Evolutionary conservation across 2,113 vertebrate species (phyloP), one percentile per base, ranked within the genome.

Genomic region (Telmatochromis bifrenatus): DNA sequence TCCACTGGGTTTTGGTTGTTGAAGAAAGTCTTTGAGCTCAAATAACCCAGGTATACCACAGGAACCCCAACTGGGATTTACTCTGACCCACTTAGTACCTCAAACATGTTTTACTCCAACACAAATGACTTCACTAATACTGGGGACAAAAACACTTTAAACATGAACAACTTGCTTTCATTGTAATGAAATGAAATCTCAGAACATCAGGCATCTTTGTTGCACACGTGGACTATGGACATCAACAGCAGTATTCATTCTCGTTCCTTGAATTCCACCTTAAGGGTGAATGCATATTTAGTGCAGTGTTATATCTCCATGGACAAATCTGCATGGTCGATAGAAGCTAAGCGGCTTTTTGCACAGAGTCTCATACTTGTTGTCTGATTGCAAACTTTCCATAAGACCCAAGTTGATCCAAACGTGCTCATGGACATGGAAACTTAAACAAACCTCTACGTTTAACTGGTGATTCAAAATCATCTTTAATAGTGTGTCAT

Each of bases 11-110:
- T 84, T 91, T 49, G n/a, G 70, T 79, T 49, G 42, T 58, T 88
- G 81, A 86, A 84, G 45, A 77, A 49, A 89, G 84, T 89, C 84
- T 90, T 89, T 85, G 65, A 90, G 53, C 81, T 86, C 12, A 82
- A 85, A 89, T 84, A 87, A 87, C 82, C 51, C 87, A 65, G 84
- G 11, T 51, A 83, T 81, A 65, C 53, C 75, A 83, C 83, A 53
- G 58, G 37, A 87, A 47, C 21, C 81, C 60, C 87, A 75, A 54
- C 75, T 75, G 87, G 86, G 88, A 81, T 83, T 89, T 77, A 56
- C n/a, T 68, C 37, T 91, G 81, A 89, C 84, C 77, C 83, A 86
- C 23, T 90, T 88, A 86, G 39, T 28, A 19, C 26, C 31, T 55
- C 45, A 68, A 21, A 62, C 21, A 51, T 62, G 33, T 82, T 84